These are phyloP conservation scores for Philopotamus ludificatus DNA, from an alignment of 1,140 invertebrate species.

Conservation along the genomic window DNA sequence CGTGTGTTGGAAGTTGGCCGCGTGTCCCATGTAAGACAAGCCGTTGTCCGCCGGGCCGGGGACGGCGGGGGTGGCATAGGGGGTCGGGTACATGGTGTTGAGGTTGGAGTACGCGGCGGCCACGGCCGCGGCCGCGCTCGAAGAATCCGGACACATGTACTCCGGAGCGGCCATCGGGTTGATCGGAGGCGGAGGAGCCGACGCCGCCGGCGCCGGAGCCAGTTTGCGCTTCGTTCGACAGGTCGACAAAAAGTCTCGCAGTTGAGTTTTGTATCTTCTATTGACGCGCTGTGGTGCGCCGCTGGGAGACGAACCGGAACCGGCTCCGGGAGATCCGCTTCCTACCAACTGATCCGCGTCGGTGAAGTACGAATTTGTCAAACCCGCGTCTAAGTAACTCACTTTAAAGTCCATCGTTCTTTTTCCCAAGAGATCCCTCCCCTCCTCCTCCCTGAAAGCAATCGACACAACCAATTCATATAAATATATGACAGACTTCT, in stretches of 20 bases:
- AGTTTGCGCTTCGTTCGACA: conserved; percentile 88
- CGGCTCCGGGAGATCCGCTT: conserved; percentile 45
- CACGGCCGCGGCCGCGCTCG: conserved; percentile 67
- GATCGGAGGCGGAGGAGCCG: conserved; percentile 47
- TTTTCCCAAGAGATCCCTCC: conserved; percentile 91
- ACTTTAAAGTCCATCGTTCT: conserved; percentile 99
- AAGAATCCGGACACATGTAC: conserved; percentile 58
- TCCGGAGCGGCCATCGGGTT: conserved; percentile 50
- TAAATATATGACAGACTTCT: not conserved
- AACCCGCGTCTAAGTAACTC: conserved; percentile 89
- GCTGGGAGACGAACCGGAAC: conserved; percentile 47
- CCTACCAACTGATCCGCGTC: conserved; percentile 79
- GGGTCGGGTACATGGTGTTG: conserved; percentile 75
- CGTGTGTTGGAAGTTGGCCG: conserved; percentile 69
- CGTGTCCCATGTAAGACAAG: conserved; percentile 70
- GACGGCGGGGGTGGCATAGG: conserved; percentile 57
- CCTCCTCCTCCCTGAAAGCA: conserved; percentile 91
- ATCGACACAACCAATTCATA: too few species aligned
- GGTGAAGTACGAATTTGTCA: conserved; percentile 86
- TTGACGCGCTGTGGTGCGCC: conserved; percentile 72
- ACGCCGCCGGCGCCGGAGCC: conserved; percentile 54
- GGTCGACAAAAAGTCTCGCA: conserved; percentile 88
- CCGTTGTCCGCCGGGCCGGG: conserved; percentile 63
- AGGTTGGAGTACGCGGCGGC: conserved; percentile 79
- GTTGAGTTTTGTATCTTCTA: conserved; percentile 87